phyloP scores from a whole-genome alignment of 2,113 vertebrate genomes.

The Phalacrocorax aristotelis region DNA sequence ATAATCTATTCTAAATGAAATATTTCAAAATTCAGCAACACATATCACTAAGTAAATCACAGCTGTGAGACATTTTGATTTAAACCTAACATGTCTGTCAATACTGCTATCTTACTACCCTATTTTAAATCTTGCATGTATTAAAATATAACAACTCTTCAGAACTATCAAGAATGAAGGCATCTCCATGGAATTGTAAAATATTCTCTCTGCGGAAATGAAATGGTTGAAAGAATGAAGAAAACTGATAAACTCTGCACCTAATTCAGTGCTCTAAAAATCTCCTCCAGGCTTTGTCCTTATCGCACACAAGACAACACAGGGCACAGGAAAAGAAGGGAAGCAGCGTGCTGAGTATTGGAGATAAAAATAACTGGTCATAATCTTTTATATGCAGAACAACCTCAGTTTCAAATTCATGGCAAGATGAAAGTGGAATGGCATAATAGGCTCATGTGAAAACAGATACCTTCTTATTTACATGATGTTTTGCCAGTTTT shows the following conservation, averaged over 20 bases:
- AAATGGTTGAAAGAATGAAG: background rate
- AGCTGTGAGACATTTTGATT: background rate
- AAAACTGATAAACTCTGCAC: background rate
- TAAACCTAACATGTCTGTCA: background rate
- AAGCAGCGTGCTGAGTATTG: background rate
- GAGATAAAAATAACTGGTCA: background rate
- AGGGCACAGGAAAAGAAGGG: background rate
- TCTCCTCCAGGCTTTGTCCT: background rate
- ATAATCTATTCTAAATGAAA: background rate
- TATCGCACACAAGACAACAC: background rate
- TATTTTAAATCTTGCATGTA: background rate
- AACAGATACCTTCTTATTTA: background rate
- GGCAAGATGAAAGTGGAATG: background rate
- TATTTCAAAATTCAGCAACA: background rate
- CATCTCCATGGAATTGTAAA: background rate
- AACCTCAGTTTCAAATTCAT: background rate
- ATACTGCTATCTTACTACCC: background rate
- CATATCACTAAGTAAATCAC: background rate
- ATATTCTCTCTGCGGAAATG: background rate
- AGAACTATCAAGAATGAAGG: background rate
- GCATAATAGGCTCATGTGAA: background rate
- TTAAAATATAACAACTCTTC: background rate
- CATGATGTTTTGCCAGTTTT: background rate
- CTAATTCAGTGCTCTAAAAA: background rate
- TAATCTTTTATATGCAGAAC: background rate